phyloP scores from a whole-genome alignment of 2,888 invertebrate genomes.

The Cephonodes hylas region DNA sequence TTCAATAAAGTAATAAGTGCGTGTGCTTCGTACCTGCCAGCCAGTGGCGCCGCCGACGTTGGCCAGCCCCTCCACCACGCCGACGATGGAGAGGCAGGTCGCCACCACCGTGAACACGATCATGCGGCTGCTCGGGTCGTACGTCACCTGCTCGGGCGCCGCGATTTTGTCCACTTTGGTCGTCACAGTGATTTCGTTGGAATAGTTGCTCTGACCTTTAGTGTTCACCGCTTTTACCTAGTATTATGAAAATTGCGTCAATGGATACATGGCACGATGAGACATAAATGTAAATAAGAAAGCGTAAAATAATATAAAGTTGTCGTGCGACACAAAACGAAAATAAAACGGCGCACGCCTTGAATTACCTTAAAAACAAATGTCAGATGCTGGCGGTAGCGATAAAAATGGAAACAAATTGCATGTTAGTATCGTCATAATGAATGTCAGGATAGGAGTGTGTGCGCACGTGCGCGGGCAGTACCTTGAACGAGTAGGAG shows the following conservation, averaged over 20 bases:
- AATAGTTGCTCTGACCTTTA: constrained; percentile 92
- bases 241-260: neutral
- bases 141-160: constrained; percentile 89
- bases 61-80: constrained; percentile 86
- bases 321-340: constrained; percentile 43
- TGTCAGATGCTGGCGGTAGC: constrained; percentile 78
- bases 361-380: constrained; percentile 77
- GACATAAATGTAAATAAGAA: constrained; percentile 15
- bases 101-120: constrained; percentile 90
- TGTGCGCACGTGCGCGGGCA: neutral
- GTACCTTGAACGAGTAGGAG: constrained; percentile 91
- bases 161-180: constrained; percentile 93
- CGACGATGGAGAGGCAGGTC: constrained; percentile 89
- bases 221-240: constrained; percentile 93
- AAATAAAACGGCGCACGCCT: constrained; percentile 41
- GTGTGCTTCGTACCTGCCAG: constrained; percentile 68
- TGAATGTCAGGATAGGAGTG: neutral
- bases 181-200: constrained; percentile 89
- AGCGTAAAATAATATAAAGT: constrained; percentile 46
- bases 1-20: neutral
- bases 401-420: constrained; percentile 64
- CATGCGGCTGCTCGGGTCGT: constrained; percentile 88
- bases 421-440: constrained; percentile 38
- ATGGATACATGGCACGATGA: neutral
- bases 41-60: constrained; percentile 45